A percentile compares a stretch with the other conserved stretches of the same genome.
Evolutionary conservation across 1,140 invertebrate species (phyloP).

Genomic region (Euura lappo): DNA sequence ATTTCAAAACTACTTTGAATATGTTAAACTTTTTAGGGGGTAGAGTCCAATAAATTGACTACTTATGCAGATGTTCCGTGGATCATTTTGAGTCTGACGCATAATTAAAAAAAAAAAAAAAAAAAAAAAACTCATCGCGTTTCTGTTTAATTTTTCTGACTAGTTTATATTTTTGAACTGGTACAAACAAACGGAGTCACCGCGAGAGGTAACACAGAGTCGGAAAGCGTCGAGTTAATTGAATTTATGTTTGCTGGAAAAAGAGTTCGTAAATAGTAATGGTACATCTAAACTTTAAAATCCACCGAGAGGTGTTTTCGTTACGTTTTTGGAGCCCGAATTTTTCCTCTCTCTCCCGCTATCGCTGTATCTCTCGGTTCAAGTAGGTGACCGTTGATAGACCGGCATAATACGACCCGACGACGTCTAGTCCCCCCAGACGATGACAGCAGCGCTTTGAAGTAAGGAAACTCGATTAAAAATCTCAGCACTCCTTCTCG

Average conservation of each 20-base stretch:
- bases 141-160: too few species aligned
- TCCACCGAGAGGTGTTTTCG: too few species aligned
- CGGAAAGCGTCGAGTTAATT: not conserved
- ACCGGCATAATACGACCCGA: not conserved
- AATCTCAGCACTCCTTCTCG: not conserved
- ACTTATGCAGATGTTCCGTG: too few species aligned
- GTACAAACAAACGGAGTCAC: not conserved
- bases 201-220: not conserved
- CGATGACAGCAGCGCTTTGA: conserved; percentile 5
- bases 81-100: too few species aligned
- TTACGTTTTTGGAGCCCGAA: too few species aligned
- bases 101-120: too few species aligned
- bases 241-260: not conserved
- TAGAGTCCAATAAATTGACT: too few species aligned
- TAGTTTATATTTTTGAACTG: not conserved
- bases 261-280: conserved; percentile 6
- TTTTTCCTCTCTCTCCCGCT: too few species aligned
- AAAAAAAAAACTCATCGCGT: too few species aligned
- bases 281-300: too few species aligned
- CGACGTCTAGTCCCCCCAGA: not conserved
- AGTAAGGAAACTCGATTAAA: conserved; percentile 13
- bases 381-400: conserved; percentile 1
- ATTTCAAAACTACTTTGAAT: not conserved
- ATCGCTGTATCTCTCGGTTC: not conserved
- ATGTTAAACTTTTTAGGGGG: not conserved